Percentiles rank a stretch among this genome's conserved stretches.
Conservation (phyloP, 1,140 invertebrate genomes). For the Nebria ingens region DNA sequence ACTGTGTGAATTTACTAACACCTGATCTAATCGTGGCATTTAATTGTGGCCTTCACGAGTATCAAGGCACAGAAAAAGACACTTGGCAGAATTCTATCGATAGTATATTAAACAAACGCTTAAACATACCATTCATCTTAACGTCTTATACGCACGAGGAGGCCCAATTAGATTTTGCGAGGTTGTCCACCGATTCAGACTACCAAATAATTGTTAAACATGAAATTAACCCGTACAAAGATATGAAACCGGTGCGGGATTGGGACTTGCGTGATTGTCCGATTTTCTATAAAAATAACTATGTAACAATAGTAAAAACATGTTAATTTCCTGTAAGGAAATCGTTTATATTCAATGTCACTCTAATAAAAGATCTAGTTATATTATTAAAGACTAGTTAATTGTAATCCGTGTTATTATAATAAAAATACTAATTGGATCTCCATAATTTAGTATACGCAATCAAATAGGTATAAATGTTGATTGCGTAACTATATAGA, state of each 20-base stretch:
- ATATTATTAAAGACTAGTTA: too few species aligned
- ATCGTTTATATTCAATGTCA: too few species aligned
- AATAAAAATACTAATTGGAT: too few species aligned
- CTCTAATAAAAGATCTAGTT: too few species aligned
- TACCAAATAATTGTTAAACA: neutral
- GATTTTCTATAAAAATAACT: constrained; percentile 1
- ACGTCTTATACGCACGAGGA: neutral
- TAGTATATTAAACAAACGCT: neutral
- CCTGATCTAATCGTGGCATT: neutral
- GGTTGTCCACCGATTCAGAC: neutral
- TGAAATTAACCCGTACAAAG: neutral
- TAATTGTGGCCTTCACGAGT: constrained; percentile 5
- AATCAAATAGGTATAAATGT: too few species aligned
- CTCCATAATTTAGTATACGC: too few species aligned
- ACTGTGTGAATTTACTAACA: neutral
- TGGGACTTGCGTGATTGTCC: neutral
- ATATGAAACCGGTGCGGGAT: neutral
- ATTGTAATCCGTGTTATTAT: too few species aligned
- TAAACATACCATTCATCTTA: neutral
- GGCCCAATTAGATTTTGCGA: neutral
- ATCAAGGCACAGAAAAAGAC: neutral
- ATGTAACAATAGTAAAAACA: neutral
- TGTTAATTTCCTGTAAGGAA: neutral
- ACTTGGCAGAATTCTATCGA: neutral
- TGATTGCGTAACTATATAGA: too few species aligned